Evolutionary conservation across 2,888 invertebrate species (phyloP), one percentile per base, ranked within the genome.

Genomic region (Eurytoma californica): DNA sequence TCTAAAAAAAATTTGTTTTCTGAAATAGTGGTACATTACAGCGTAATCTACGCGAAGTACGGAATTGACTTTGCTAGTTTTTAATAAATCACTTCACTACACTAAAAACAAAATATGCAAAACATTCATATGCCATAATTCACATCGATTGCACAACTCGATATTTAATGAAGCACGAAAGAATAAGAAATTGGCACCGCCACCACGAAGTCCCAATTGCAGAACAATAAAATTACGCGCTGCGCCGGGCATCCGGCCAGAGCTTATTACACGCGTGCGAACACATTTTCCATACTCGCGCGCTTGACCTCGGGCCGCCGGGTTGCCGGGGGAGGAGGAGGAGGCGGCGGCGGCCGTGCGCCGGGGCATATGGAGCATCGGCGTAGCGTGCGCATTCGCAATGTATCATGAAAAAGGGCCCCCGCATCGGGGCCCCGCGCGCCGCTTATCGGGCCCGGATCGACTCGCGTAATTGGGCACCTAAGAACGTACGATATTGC

Each of bases 391-490:
- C 83, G 82, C 83, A 80, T 83, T 82, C 82, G 86, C 86, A 86
- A 86, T 87, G 86, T 85, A 87, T 87, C 87, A 86, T 84, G 86
- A 75, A 73, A 79, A 82, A 75, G 78, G 75, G 77, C 72, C 58
- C 72, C 53, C 68, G 53, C 61, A 69, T 68, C 67, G 18, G 51
- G 51, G 60, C 20, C 18, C 39, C 57, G n/a, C 30, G 4, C n/a
- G 47, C 55, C 49, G 13, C 39, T 84, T 87, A 86, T 86, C 87
- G 88, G 84, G 82, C 82, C 84, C 85, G 84, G 86, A 89, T 90
- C 89, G 89, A 88, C 87, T 88, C 89, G 86, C 89, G 89, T 90
- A 90, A 90, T 90, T 90, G 89, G 89, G 88, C 89, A 86, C 87
- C 87, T 86, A 89, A 89, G 88, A 88, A 89, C 88, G 87, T 82